Evolutionary conservation across 2,113 vertebrate species (phyloP).

Genomic region (Seriola aureovittata): DNA sequence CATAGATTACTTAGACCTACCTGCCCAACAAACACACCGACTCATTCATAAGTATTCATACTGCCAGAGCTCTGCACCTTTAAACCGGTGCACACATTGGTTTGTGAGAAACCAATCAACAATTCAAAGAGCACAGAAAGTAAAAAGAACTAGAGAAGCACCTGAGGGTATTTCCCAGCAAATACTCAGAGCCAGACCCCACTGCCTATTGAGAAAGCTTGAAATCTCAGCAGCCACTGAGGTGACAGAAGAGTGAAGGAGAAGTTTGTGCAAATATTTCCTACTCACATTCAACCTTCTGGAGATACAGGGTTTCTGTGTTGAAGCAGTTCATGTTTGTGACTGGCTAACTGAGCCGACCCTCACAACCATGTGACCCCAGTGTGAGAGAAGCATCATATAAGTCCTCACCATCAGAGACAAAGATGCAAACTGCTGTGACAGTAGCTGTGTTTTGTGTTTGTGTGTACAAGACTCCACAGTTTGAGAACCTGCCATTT

Average conservation of each 20-base stretch:
- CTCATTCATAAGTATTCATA: background rate
- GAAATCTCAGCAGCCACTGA: background rate
- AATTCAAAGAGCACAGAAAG: background rate
- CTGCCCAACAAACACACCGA: background rate
- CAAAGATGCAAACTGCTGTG: slow-evolving; percentile 24
- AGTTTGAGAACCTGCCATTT: slow-evolving; percentile 27
- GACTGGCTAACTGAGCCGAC: slow-evolving; percentile 47
- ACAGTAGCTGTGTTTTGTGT: slow-evolving; percentile 26
- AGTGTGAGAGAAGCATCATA: slow-evolving; percentile 45
- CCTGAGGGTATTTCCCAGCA: background rate
- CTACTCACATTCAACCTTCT: background rate
- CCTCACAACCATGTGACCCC: slow-evolving; percentile 48
- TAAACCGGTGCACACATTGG: background rate
- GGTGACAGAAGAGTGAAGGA: background rate
- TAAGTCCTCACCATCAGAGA: slow-evolving; percentile 62
- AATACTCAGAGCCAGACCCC: background rate
- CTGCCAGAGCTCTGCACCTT: background rate
- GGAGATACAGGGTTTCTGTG: background rate
- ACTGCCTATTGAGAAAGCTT: background rate
- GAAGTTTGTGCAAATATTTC: background rate
- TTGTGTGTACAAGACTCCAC: background rate
- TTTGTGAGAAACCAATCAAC: background rate
- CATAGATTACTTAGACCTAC: background rate
- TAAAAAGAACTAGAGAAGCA: background rate
- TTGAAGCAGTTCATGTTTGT: slow-evolving; percentile 4